phyloP scores from a whole-genome alignment of 1,140 invertebrate genomes.

The Saccostrea cuccullata region DNA sequence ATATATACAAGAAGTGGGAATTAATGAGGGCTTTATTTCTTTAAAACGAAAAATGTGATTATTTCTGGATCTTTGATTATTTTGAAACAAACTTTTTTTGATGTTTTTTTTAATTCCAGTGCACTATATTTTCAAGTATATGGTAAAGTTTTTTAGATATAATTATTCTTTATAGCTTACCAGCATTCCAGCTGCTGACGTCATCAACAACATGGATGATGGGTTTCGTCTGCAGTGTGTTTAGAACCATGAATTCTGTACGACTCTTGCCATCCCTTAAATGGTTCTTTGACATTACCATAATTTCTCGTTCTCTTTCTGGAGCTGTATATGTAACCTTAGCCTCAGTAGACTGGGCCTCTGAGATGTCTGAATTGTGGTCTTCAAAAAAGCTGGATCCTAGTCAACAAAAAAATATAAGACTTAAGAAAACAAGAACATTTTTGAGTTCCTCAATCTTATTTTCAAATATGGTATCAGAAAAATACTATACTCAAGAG shows the following conservation, averaged over 20 bases:
- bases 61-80: no score
- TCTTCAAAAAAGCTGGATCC: not conserved
- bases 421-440: not conserved
- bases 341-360: not conserved
- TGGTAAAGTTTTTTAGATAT: no score
- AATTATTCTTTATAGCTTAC: not conserved
- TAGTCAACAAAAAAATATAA: not conserved
- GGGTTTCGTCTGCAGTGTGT: not conserved
- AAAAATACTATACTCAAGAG: not conserved
- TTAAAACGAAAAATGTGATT: no score
- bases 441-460: no score
- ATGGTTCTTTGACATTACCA: constrained; percentile 1
- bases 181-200: constrained; percentile 7
- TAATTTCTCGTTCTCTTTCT: not conserved
- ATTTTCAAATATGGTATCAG: no score
- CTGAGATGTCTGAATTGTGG: not conserved
- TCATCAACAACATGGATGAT: constrained; percentile 33
- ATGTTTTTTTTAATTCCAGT: no score
- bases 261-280: not conserved
- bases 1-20: no score
- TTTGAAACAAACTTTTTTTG: no score
- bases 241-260: not conserved
- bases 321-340: not conserved
- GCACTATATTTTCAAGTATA: no score
- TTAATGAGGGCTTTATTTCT: no score